Evolutionary conservation across 2,888 invertebrate species (phyloP).

Genomic region (Leptinotarsa rubiginosa): DNA sequence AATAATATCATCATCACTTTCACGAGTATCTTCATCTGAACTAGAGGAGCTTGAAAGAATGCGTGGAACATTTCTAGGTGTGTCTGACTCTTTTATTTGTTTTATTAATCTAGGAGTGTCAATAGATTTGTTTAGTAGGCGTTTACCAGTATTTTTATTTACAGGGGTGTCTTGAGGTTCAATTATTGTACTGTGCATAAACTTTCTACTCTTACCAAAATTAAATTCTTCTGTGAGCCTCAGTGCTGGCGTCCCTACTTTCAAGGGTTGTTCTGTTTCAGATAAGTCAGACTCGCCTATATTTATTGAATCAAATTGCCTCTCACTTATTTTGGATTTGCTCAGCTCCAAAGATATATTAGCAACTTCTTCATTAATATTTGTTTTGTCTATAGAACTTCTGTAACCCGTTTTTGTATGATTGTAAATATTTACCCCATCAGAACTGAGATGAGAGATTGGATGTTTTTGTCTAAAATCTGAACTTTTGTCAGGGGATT

Average conservation of each 20-base stretch:
- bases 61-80: constrained; percentile 34
- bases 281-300: background rate
- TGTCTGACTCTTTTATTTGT: constrained; percentile 18
- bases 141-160: constrained; percentile 33
- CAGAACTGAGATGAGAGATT: background rate
- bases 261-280: background rate
- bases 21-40: constrained; percentile 23
- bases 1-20: constrained; percentile 34
- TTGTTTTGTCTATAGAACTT: constrained; percentile 4
- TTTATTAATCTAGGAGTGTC: constrained; percentile 37
- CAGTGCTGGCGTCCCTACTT: background rate
- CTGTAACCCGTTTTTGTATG: background rate
- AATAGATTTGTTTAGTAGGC: constrained; percentile 36
- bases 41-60: constrained; percentile 33
- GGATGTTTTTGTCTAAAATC: background rate
- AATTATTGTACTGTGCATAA: constrained; percentile 38
- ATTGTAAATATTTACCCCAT: background rate
- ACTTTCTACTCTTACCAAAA: constrained; percentile 23
- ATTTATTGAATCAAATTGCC: background rate
- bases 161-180: constrained; percentile 27
- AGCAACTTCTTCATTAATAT: constrained; percentile 13
- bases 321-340: constrained; percentile 21
- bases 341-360: constrained; percentile 23
- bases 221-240: constrained; percentile 34
- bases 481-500: background rate